Conservation (phyloP, 2,797 vertebrate genomes). For the Microctenopoma lineatum region DNA sequence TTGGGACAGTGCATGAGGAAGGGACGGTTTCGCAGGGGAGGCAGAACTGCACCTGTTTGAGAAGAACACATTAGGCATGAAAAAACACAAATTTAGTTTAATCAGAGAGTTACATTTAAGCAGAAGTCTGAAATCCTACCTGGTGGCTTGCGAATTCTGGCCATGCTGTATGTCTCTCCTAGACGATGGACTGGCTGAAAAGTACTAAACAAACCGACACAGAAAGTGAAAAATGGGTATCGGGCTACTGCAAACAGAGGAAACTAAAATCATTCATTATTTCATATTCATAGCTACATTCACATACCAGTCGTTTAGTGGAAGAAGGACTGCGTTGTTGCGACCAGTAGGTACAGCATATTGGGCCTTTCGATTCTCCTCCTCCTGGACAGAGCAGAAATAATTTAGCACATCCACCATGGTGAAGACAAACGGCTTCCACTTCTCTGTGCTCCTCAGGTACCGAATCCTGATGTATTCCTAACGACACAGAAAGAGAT, state of each 20-base stretch:
- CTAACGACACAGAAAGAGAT: conserved; percentile 32
- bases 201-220: conserved; percentile 42
- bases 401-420: conserved; percentile 73
- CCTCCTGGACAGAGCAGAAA: conserved; percentile 71
- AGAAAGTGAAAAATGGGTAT: background rate
- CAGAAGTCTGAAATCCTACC: conserved; percentile 20
- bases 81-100: background rate
- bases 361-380: conserved; percentile 21
- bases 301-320: conserved; percentile 52
- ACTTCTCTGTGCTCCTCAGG: conserved; percentile 13
- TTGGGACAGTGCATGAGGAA: conserved; percentile 58
- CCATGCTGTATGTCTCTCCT: conserved; percentile 74
- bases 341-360: conserved; percentile 9
- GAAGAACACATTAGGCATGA: background rate
- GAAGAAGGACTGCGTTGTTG: conserved; percentile 63
- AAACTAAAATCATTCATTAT: background rate
- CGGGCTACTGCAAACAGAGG: background rate
- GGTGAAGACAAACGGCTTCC: background rate
- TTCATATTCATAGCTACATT: background rate
- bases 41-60: conserved; percentile 62
- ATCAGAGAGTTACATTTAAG: background rate
- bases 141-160: conserved; percentile 52
- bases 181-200: conserved; percentile 67
- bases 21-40: conserved; percentile 60
- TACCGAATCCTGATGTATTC: conserved; percentile 34